Evolutionary conservation across 2,113 vertebrate genomes (phyloP), one percentile per base, ranked within the genome.

Genomic region (Bettongia penicillata): DNA sequence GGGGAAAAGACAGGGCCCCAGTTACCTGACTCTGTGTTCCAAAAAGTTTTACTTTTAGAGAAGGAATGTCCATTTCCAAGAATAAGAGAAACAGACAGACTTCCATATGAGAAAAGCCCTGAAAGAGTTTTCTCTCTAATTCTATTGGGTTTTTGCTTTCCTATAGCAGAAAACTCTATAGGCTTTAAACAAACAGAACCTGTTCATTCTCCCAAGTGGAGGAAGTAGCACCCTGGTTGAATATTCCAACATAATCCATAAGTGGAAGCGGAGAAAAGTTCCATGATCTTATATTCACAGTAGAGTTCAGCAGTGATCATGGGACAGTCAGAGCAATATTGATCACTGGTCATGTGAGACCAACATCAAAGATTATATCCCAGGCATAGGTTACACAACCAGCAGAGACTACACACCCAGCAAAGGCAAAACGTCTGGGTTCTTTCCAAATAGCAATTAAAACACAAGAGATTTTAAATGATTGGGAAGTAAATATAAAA

Each of bases 401-500:
- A 93, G 49, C 50, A 77, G 93, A 94, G 90, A 48, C 37, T 52
- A 90, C 90, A 90, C 19, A 31, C n/a, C 53, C 53, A 23, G 51
- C 89, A 93, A n/a, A 11, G 92, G 77, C 49, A 84, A 91, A 25
- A 90, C 51, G 31, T 43, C 8, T 93, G 90, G 49, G 47, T 90
- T 84, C 57, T 51, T 92, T 93, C 90, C 53, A 8, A 95, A 12
- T 90, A 89, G 92, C 96, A 92, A 89, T 96, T 93, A 97, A 98
- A 93, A 84, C 31, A 22, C 1, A 52, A 93, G 50, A 97, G 91
- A 94, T 96, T 95, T 91, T 93, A 94, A 96, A 90, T 91, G 51
- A 92, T 92, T 50, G n/a, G 90, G 91, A 97, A 97, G 93, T 57
- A 97, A 98, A 96, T 92, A 97, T 93, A 95, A 97, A 97, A 94